phyloP scores from a whole-genome alignment of 1,140 invertebrate species.

The Drosophila ficusphila region DNA sequence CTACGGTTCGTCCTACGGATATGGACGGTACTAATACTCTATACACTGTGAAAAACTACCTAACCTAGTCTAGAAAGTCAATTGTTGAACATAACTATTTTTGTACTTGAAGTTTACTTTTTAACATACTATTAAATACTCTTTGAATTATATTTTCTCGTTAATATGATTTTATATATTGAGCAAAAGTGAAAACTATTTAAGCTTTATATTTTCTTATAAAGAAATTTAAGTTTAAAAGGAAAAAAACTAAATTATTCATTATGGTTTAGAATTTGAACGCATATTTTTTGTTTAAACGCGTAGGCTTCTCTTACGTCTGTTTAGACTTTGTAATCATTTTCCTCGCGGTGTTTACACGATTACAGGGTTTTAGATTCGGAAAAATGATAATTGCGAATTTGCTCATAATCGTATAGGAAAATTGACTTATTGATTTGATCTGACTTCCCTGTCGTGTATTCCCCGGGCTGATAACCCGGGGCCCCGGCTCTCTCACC shows the following conservation, averaged over 20 bases:
- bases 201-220: too few relatives aligned
- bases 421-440: slow-evolving; percentile 23
- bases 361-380: background rate
- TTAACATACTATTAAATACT: slow-evolving; percentile 2
- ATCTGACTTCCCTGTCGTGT: slow-evolving; percentile 9
- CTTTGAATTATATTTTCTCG: background rate
- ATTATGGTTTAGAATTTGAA: too few relatives aligned
- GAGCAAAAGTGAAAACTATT: too few relatives aligned
- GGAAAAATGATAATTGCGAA: background rate
- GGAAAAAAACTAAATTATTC: too few relatives aligned
- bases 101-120: background rate
- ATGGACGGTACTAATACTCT: slow-evolving; percentile 33
- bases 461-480: slow-evolving; percentile 62
- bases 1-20: slow-evolving; percentile 49
- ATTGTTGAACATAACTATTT: slow-evolving; percentile 1
- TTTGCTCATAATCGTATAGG: slow-evolving; percentile 4
- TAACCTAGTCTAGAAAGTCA: background rate
- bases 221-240: too few relatives aligned
- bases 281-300: too few relatives aligned
- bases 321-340: background rate
- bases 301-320: too few relatives aligned
- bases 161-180: too few relatives aligned
- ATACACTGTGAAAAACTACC: background rate
- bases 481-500: slow-evolving; percentile 36
- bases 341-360: background rate